Conservation (phyloP, 1,140 invertebrate genomes). For the Aphis craccivora region DNA sequence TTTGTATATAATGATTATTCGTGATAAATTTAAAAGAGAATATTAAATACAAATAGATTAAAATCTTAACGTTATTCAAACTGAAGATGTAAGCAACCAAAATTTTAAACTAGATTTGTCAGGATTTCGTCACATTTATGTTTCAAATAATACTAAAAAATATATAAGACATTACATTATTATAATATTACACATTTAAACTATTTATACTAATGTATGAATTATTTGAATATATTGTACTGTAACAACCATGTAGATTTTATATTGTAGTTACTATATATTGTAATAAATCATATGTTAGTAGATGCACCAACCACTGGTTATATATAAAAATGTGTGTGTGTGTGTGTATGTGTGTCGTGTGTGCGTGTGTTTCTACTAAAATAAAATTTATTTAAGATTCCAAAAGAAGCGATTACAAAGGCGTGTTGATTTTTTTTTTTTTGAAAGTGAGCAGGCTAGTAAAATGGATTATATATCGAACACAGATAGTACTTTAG, state of each 20-base stretch:
- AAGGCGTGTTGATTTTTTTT: background rate
- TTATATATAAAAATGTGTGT: background rate
- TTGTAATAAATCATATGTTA: background rate
- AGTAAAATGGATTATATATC: background rate
- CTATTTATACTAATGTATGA: background rate
- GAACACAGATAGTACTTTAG: background rate
- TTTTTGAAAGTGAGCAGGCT: background rate
- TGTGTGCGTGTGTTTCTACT: background rate
- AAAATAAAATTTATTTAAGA: background rate
- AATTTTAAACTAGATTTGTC: background rate
- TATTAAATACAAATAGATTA: background rate
- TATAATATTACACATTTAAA: background rate
- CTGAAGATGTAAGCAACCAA: background rate
- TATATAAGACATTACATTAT: background rate
- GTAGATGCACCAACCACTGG: no score
- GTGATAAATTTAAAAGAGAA: background rate
- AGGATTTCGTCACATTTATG: background rate
- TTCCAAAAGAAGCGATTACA: background rate
- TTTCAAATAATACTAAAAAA: background rate
- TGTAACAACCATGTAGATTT: background rate
- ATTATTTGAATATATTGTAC: background rate
- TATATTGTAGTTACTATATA: background rate
- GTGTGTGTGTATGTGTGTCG: no score
- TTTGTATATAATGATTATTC: background rate
- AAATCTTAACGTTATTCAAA: background rate